These are phyloP conservation scores for Crocuta crocuta DNA, from an alignment of 2,113 vertebrate species.

Conservation along the genomic window DNA sequence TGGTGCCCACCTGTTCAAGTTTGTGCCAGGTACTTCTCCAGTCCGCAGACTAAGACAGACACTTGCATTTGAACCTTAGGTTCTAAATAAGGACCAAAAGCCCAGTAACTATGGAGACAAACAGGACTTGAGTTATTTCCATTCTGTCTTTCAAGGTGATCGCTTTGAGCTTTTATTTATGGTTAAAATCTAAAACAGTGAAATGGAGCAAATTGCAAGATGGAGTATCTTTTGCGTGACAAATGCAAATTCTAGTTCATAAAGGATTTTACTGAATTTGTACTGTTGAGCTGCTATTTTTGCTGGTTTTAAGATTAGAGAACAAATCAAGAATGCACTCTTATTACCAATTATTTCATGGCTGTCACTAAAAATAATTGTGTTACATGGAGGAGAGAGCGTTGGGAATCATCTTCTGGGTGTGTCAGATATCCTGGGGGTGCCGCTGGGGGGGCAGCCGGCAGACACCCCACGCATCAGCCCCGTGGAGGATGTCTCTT, in stretches of 20 bases:
- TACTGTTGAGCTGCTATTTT: not conserved
- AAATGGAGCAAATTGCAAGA: not conserved
- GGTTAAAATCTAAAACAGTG: not conserved
- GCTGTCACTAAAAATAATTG: not conserved
- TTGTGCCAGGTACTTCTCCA: not conserved
- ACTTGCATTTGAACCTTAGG: not conserved
- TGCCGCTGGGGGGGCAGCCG: not conserved
- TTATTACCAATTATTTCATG: not conserved
- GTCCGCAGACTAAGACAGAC: accelerated
- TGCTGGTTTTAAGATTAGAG: not conserved
- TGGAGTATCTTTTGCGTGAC: not conserved
- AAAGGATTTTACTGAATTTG: not conserved
- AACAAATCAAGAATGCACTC: not conserved
- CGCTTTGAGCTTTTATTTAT: not conserved
- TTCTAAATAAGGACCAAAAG: not conserved
- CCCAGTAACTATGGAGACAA: not conserved
- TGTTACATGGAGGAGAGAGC: not conserved
- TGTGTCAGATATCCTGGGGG: not conserved
- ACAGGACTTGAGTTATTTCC: not conserved
- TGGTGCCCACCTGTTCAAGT: no score
- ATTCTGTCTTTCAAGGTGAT: not conserved
- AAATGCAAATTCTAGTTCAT: not conserved
- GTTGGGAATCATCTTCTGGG: not conserved
- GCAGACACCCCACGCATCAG: not conserved
- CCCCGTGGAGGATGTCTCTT: not conserved